phyloP scores from a whole-genome alignment of 2,888 invertebrate species.

The Watsonalla binaria region DNA sequence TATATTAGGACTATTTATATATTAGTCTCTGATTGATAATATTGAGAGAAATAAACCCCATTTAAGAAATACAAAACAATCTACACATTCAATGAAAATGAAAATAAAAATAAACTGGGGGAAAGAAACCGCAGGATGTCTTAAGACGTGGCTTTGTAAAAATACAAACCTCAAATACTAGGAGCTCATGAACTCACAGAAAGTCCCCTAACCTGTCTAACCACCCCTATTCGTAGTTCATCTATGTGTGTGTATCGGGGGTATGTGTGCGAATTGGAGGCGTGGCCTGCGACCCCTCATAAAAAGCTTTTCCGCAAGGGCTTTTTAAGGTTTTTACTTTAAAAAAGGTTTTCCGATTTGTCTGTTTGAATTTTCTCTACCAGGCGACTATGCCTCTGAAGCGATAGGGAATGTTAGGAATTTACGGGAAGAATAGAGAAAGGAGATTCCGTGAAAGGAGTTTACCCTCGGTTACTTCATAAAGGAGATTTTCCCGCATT shows the following conservation, averaged over 20 bases:
- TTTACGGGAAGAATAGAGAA: slow-evolving; percentile 33
- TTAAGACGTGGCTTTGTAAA: slow-evolving; percentile 44
- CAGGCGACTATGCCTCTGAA: slow-evolving; percentile 45
- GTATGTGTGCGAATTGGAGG: slow-evolving; percentile 27
- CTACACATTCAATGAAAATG: no score
- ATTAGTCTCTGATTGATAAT: no score
- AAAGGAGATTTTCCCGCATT: slow-evolving; percentile 76
- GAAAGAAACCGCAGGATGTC: slow-evolving; percentile 3
- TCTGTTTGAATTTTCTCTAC: slow-evolving; percentile 71
- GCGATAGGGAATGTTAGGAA: slow-evolving; percentile 53
- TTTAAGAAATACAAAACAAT: slow-evolving; percentile 3
- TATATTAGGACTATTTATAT: no score
- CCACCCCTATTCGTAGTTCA: background rate
- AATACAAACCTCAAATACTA: slow-evolving; percentile 47
- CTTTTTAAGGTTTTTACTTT: slow-evolving; percentile 62
- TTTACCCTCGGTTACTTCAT: slow-evolving; percentile 42
- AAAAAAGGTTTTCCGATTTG: slow-evolving; percentile 70
- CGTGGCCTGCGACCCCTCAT: slow-evolving; percentile 17
- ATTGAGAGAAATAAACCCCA: no score
- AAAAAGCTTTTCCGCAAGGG: slow-evolving; percentile 5
- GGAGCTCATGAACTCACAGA: slow-evolving; percentile 29
- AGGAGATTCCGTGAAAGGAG: slow-evolving; percentile 21
- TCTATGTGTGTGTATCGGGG: slow-evolving; percentile 3
- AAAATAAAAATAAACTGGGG: no score
- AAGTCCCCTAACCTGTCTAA: background rate